A percentile compares a stretch with the other conserved stretches of the same genome.
These are phyloP conservation scores for Botia kubotai DNA, from an alignment of 2,797 vertebrate genomes.

Conservation along the genomic window DNA sequence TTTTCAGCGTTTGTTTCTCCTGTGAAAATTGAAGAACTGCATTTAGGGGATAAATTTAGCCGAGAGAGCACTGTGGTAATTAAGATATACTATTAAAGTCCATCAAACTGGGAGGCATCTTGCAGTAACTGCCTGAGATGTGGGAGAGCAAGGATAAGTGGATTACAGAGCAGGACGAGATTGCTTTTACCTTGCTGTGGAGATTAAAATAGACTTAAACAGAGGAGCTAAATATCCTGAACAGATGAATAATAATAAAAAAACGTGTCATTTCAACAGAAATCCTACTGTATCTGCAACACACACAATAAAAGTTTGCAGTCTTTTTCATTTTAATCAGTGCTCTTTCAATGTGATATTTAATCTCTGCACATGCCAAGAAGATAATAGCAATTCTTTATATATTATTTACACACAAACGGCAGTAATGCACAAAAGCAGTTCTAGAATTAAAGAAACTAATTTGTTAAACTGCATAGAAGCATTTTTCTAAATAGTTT, in stretches of 20 bases:
- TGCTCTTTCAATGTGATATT: background rate
- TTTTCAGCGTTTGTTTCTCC: slow-evolving; percentile 53
- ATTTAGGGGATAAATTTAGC: slow-evolving; percentile 59
- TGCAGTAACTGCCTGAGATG: slow-evolving; percentile 37
- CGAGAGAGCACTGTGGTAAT: slow-evolving; percentile 51
- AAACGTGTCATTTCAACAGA: background rate
- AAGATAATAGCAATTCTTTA: background rate
- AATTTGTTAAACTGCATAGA: background rate
- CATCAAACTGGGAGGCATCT: slow-evolving; percentile 52
- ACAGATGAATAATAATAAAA: background rate
- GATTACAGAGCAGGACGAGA: slow-evolving; percentile 44
- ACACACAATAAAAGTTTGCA: background rate
- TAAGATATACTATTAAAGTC: slow-evolving; percentile 62
- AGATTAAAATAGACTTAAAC: slow-evolving; percentile 27
- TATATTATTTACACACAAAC: background rate
- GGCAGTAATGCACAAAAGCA: background rate
- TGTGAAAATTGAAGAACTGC: slow-evolving; percentile 57
- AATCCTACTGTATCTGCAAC: background rate
- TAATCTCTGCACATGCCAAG: background rate
- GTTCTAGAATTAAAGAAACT: background rate
- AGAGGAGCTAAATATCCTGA: slow-evolving; percentile 27
- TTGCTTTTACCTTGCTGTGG: slow-evolving; percentile 33
- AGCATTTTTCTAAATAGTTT: background rate
- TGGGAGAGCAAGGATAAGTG: slow-evolving; percentile 51
- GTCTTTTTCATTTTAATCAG: background rate